phyloP scores from a whole-genome alignment of 2,797 vertebrate species.

The Myotis findleyi region DNA sequence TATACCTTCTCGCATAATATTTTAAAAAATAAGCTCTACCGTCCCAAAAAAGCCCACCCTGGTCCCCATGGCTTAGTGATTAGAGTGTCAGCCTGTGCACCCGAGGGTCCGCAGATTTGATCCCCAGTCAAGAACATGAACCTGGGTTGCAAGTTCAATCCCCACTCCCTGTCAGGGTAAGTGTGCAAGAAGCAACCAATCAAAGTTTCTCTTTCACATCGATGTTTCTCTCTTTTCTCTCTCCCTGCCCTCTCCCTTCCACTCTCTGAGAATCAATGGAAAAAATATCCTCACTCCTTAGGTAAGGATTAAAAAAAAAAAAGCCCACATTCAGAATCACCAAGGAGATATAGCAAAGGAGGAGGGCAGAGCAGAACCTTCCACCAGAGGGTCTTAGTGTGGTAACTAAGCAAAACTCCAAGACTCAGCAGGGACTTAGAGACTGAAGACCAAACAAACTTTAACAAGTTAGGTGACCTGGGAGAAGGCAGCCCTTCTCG shows the following conservation, averaged over 20 bases:
- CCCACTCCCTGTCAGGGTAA: too few relatives aligned
- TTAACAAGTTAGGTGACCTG: neutral
- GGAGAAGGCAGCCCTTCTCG: neutral
- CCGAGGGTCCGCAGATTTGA: neutral
- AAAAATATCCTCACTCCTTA: too few relatives aligned
- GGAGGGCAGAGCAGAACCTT: neutral
- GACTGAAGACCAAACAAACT: neutral
- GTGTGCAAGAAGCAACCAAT: too few relatives aligned
- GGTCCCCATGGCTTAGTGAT: neutral
- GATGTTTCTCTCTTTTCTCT: too few relatives aligned
- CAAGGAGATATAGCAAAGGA: conserved; percentile 1
- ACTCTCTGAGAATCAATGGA: too few relatives aligned
- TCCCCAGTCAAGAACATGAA: neutral
- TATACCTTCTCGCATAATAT: neutral
- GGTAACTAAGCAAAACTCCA: conserved; percentile 48
- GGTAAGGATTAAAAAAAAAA: neutral
- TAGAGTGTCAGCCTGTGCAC: neutral
- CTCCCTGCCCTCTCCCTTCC: too few relatives aligned
- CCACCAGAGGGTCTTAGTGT: neutral
- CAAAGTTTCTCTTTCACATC: too few relatives aligned
- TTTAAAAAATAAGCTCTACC: neutral
- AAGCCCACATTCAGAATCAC: neutral
- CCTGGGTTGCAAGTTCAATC: too few relatives aligned
- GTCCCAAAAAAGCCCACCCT: too few relatives aligned
- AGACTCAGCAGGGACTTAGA: neutral